Evolutionary conservation across 2,888 invertebrate genomes (phyloP), one percentile per base, ranked within the genome.

Genomic region (Plebejus melissa): DNA sequence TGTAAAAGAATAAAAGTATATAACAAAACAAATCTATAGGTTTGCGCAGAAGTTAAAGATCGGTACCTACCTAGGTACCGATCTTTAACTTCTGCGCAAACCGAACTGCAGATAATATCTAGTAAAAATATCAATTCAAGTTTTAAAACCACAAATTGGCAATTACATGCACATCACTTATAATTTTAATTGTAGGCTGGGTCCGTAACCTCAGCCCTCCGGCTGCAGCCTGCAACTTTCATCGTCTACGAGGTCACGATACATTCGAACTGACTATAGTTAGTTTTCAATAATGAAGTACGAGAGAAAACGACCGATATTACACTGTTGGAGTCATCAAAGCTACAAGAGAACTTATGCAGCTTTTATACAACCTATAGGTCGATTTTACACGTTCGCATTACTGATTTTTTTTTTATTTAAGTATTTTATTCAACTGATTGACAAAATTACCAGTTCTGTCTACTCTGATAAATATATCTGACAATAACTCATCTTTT

Each of bases 221-320:
- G 46, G 50, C 54, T 54, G 72, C 72, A 72, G 54, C 72, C 54
- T 54, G 72, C 72, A 72, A 72, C 72, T 72, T 72, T 72, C 72
- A 54, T 72, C 71, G 46, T 71, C 72, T 72, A 72, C 50, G 72
- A 54, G 72, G 72, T 72, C 72, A 54, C 32, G 50, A 71, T 46
- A 28, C 32, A 50, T 72, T 32, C 32, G 32, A 54, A 72, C 28
- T 54, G 72, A 72, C 28, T 32, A 32, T 32, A 16, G 28, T 50
- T n/a, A 22, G 65, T 13, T 7, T 71, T 54, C 54, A 54, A 28
- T 72, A 72, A 72, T 72, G 72, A 71, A 75, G 38, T 57, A 71
- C 70, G 69, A 13, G 71, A 75, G 75, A 75, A 72, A 75, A 75
- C 75, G 50, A 71, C 46, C 16, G 75, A 7, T 22, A 70, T 75